Conservation (phyloP, 2,888 invertebrate genomes). For the Zelleria hepariella region DNA sequence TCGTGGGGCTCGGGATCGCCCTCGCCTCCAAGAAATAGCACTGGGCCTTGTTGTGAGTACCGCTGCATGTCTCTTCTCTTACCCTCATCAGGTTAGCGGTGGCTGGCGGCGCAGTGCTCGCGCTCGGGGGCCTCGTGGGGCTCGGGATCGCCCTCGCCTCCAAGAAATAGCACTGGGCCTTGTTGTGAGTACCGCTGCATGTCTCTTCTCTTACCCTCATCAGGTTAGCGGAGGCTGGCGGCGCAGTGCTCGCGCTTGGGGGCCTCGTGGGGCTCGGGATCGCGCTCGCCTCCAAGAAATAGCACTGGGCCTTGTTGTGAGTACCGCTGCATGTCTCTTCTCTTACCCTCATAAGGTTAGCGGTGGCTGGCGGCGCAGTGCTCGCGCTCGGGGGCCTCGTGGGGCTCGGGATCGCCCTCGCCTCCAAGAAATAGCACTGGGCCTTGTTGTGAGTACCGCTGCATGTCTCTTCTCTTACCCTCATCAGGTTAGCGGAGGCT, state of each 20-base stretch:
- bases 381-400: constrained; percentile 86
- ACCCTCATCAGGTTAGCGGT: constrained; percentile 86
- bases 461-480: too few relatives aligned
- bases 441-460: constrained; percentile 45
- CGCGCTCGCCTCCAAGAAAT: constrained; percentile 77
- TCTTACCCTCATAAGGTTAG: constrained; percentile 82
- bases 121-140: constrained; percentile 85
- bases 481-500: constrained; percentile 90
- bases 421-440: constrained; percentile 69
- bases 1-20: constrained; percentile 88
- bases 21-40: constrained; percentile 75
- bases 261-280: constrained; percentile 88
- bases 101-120: constrained; percentile 89
- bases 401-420: constrained; percentile 86
- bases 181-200: constrained; percentile 40
- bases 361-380: constrained; percentile 90
- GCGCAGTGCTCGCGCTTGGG: constrained; percentile 87
- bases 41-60: constrained; percentile 50
- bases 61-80: background rate
- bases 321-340: constrained; percentile 23
- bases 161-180: constrained; percentile 61
- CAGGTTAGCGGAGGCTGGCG: constrained; percentile 91
- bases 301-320: constrained; percentile 53
- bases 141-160: constrained; percentile 85
- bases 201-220: constrained; percentile 66